Evolutionary conservation across 1,140 invertebrate genomes (phyloP).

Genomic region (Heliothis subflexa): DNA sequence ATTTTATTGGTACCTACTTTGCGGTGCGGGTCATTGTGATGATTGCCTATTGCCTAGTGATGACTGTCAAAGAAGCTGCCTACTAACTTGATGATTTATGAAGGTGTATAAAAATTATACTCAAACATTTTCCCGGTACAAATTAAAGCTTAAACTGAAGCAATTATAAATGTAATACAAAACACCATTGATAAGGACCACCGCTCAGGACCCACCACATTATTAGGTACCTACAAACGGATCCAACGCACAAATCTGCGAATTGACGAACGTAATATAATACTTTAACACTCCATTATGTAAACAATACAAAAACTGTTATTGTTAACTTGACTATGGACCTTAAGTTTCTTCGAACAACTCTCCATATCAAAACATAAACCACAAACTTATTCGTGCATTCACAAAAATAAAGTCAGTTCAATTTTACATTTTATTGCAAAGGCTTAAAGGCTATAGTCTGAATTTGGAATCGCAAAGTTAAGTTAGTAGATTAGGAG

Average conservation of each 20-base stretch:
- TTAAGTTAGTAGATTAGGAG: conserved; percentile 42
- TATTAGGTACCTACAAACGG: conserved; percentile 52
- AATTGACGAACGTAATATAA: conserved; percentile 60
- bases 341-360: conserved; percentile 77
- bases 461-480: conserved; percentile 13
- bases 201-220: conserved; percentile 59
- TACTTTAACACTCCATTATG: conserved; percentile 38
- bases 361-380: conserved; percentile 76
- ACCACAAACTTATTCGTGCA: conserved; percentile 43
- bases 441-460: conserved; percentile 33
- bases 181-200: conserved; percentile 57
- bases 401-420: conserved; percentile 38
- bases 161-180: conserved; percentile 10
- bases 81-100: too few relatives aligned
- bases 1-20: too few relatives aligned
- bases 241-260: conserved; percentile 78
- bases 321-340: conserved; percentile 66
- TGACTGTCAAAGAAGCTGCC: too few relatives aligned
- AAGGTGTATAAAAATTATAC: too few relatives aligned
- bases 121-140: too few relatives aligned
- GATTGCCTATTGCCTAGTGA: too few relatives aligned
- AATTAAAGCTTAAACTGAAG: neutral
- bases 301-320: conserved; percentile 54
- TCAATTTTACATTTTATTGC: conserved; percentile 48
- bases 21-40: too few relatives aligned